These are phyloP conservation scores for Ophion ellenae DNA, from an alignment of 2,888 invertebrate genomes.

Conservation along the genomic window DNA sequence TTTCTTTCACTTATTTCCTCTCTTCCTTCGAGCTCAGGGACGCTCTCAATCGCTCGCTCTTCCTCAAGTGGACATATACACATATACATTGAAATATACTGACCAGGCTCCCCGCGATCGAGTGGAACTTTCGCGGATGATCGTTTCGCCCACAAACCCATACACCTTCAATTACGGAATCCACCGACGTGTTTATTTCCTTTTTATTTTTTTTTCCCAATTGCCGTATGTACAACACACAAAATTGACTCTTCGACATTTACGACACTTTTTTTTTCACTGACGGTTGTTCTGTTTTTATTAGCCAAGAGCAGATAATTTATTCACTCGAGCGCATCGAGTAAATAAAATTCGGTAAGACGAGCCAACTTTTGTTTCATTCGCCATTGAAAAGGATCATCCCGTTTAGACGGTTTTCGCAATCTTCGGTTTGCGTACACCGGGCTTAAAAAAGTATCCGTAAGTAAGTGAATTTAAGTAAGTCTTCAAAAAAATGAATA, in stretches of 20 bases:
- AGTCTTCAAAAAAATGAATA: no score
- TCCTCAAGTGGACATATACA: slow-evolving; percentile 15
- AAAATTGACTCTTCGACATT: not conserved
- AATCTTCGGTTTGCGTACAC: no score
- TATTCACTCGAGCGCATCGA: not conserved
- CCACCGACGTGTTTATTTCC: not conserved
- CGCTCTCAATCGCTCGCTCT: slow-evolving; percentile 33
- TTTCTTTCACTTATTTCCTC: slow-evolving; percentile 22
- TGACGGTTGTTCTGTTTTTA: not conserved
- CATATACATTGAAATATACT: slow-evolving; percentile 17
- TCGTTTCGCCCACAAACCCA: slow-evolving; percentile 47
- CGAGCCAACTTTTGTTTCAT: not conserved
- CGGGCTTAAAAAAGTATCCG: no score
- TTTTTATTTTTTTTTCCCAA: not conserved
- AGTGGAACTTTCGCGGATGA: slow-evolving; percentile 62
- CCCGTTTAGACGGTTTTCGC: no score
- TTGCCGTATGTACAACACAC: not conserved
- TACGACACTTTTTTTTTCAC: not conserved
- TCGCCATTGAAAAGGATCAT: no score
- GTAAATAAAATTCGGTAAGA: not conserved
- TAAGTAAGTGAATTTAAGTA: no score
- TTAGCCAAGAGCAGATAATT: not conserved
- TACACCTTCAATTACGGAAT: slow-evolving; percentile 31
- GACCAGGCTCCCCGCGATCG: slow-evolving; percentile 41
- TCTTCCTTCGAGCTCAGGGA: slow-evolving; percentile 37